Evolutionary conservation across 2,797 vertebrate species (phyloP), one percentile per base, ranked within the genome.

Genomic region (Lutjanus argentimaculatus): DNA sequence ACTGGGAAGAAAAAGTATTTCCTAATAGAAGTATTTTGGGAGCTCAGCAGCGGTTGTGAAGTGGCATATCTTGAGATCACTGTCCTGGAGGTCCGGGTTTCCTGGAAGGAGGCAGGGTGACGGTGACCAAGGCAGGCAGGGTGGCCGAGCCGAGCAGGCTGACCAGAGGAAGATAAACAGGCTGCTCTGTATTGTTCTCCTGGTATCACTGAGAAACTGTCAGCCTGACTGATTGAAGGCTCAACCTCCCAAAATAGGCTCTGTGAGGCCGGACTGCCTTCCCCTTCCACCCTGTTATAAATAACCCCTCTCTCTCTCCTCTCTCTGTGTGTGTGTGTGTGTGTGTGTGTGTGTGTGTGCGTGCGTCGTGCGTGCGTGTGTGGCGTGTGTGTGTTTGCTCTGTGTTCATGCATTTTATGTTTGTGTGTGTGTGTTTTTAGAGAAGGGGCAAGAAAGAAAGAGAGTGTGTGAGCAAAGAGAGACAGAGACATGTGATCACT

Each of bases 181-280:
- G 58, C 87, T 48, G 78, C 77, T 82, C 74, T 83, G 92, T 82
- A 93, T 96, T 95, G 94, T 95, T 96, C 95, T 95, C 72, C 89
- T 71, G 83, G 68, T 94, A 92, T 95, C 93, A 93, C 86, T 59
- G 83, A 88, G 84, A 85, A 88, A 79, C 91, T 91, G 91, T 94
- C 93, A 90, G 87, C 49, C 81, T 75, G 88, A 90, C 79, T 93
- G 95, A 96, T 93, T 90, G 93, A 95, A 84, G 79, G 83, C 77
- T 83, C 61, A 72, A 71, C 85, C 86, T 84, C 91, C 92, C 80
- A 92, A 95, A 96, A 95, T 96, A 95, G 92, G 74, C 59, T 70
- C 79, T 80, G 75, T 64, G 85, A 89, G 91, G 89, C 89, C 25
- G 1, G 22, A 30, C 82, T 83, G 88, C 85, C 87, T 89, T 88